These are phyloP conservation scores for Chascanopsetta lugubris DNA, from an alignment of 2,113 vertebrate species.

Conservation along the genomic window DNA sequence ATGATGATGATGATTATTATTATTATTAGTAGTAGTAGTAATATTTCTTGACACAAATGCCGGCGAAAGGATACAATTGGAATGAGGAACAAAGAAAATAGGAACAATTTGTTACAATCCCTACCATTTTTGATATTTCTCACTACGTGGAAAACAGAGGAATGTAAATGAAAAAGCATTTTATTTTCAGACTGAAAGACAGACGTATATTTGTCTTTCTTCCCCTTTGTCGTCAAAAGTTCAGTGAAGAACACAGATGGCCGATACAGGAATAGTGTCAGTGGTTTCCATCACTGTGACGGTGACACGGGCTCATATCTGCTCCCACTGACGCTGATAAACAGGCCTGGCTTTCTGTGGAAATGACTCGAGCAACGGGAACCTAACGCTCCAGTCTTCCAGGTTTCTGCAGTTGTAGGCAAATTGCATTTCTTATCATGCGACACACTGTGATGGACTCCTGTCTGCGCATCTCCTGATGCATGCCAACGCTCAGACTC, in stretches of 20 bases:
- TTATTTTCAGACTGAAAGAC: not conserved
- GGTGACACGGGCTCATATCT: constrained; percentile 15
- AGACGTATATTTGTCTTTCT: not conserved
- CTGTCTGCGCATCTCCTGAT: too few species aligned
- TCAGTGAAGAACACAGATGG: not conserved
- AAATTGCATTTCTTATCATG: constrained; percentile 48
- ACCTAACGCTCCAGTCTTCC: not conserved
- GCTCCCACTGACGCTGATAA: constrained; percentile 47
- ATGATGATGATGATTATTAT: too few species aligned
- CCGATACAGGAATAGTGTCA: constrained; percentile 5
- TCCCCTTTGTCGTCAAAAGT: not conserved
- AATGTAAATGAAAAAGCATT: not conserved
- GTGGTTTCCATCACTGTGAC: constrained; percentile 26
- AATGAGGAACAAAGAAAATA: too few species aligned
- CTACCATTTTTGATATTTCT: too few species aligned
- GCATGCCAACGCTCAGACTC: constrained; percentile 14
- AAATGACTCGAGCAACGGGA: constrained; percentile 22
- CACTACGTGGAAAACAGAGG: too few species aligned
- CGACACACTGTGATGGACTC: not conserved
- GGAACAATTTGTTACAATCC: too few species aligned
- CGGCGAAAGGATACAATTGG: too few species aligned
- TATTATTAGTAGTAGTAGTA: too few species aligned
- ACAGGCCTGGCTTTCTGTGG: constrained; percentile 19
- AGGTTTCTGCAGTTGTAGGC: constrained; percentile 2
- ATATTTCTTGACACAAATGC: too few species aligned